These are phyloP conservation scores for Neoaliturus tenellus DNA, from an alignment of 2,888 invertebrate species.

Conservation along the genomic window DNA sequence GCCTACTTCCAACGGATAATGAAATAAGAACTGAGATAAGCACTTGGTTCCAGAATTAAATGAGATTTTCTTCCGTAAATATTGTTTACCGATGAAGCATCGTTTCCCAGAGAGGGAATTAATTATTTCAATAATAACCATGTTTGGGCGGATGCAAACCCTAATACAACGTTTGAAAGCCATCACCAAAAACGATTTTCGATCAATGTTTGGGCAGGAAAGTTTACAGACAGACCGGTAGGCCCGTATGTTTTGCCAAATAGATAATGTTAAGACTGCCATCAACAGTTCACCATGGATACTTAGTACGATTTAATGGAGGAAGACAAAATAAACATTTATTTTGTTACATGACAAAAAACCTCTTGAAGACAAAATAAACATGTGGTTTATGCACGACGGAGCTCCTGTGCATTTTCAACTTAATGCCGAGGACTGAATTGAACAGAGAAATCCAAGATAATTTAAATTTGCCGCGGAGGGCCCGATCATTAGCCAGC, in stretches of 20 bases:
- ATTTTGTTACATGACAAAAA: too few relatives aligned
- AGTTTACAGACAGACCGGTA: too few relatives aligned
- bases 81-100: background rate
- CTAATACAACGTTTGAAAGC: background rate
- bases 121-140: background rate
- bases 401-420: slow-evolving; percentile 62
- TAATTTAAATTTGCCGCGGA: slow-evolving; percentile 66
- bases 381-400: slow-evolving; percentile 70
- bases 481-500: slow-evolving; percentile 59
- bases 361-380: background rate
- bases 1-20: slow-evolving; percentile 45
- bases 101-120: background rate
- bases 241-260: too few relatives aligned
- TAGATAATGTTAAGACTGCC: background rate
- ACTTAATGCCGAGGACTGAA: slow-evolving; percentile 61
- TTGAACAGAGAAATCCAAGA: slow-evolving; percentile 62
- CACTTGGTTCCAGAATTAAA: slow-evolving; percentile 45
- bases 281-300: background rate
- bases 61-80: background rate
- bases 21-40: slow-evolving; percentile 65
- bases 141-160: background rate
- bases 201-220: background rate
- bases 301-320: background rate
- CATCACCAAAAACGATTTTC: background rate
- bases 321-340: too few relatives aligned